phyloP scores from a whole-genome alignment of 2,797 vertebrate species.

The Spea hammondii region DNA sequence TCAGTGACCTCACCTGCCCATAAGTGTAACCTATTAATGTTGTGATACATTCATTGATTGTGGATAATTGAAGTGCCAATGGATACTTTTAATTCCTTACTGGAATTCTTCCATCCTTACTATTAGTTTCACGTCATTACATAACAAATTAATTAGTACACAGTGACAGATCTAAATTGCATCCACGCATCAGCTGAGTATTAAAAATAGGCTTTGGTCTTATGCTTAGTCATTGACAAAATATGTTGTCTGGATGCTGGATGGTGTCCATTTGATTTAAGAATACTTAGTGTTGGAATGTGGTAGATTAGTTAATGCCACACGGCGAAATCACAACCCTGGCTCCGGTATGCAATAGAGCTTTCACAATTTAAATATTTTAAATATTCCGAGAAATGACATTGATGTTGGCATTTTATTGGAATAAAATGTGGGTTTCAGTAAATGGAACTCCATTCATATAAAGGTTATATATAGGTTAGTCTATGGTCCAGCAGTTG shows the following conservation, averaged over 20 bases:
- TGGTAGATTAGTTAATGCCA: background rate
- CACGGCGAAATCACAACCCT: conserved; percentile 1
- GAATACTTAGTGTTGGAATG: background rate
- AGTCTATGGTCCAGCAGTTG: no score
- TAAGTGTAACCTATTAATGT: conserved; percentile 13
- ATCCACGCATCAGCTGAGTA: conserved; percentile 1
- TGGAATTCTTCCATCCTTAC: conserved; percentile 37
- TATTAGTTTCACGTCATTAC: conserved; percentile 31
- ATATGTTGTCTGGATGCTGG: conserved; percentile 25
- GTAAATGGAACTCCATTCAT: no score
- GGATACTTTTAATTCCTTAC: conserved; percentile 10
- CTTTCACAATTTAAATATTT: background rate
- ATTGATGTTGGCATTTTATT: conserved; percentile 16
- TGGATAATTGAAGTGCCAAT: conserved; percentile 33
- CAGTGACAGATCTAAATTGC: background rate
- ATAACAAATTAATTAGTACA: conserved; percentile 40
- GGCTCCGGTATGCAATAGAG: conserved; percentile 18
- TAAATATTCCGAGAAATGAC: conserved; percentile 21
- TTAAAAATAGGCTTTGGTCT: conserved; percentile 44
- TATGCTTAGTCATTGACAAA: conserved; percentile 42
- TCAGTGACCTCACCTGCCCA: conserved; percentile 15
- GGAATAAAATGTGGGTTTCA: background rate
- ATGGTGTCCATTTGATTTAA: conserved; percentile 9
- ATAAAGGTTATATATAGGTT: no score
- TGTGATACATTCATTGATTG: conserved; percentile 10